A percentile compares a stretch with the other conserved stretches of the same genome.
phyloP scores from a whole-genome alignment of 2,113 vertebrate genomes.

The Austrofundulus limnaeus region DNA sequence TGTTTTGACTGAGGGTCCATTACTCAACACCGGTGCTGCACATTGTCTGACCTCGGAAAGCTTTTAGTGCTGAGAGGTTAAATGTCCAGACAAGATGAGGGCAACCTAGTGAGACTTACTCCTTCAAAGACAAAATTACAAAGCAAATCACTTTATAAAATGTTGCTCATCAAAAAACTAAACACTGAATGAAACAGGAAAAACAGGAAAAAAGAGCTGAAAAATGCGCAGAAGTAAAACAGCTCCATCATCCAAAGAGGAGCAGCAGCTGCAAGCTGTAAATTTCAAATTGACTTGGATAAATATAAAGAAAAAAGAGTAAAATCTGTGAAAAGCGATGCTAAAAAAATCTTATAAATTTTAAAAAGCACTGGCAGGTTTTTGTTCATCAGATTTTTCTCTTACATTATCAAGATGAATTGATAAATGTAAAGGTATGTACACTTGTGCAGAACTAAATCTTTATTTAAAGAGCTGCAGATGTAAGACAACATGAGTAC shows the following conservation, averaged over 20 bases:
- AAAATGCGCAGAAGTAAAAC: constrained; percentile 37
- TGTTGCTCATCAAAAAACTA: neutral
- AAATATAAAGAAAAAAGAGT: constrained; percentile 17
- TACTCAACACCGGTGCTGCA: constrained; percentile 66
- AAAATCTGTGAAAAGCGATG: constrained; percentile 26
- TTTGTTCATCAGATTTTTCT: constrained; percentile 52
- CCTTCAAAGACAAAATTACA: neutral
- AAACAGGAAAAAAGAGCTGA: constrained; percentile 7
- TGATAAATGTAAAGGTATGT: constrained; percentile 41
- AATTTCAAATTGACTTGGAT: constrained; percentile 44
- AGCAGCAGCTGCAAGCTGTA: constrained; percentile 59
- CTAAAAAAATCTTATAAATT: constrained; percentile 47
- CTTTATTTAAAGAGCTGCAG: constrained; percentile 20
- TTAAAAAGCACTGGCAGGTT: constrained; percentile 36
- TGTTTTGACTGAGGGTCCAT: constrained; percentile 74
- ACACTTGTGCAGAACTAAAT: neutral
- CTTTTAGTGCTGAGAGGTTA: constrained; percentile 76
- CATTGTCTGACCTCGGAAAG: constrained; percentile 71
- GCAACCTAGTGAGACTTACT: constrained; percentile 29
- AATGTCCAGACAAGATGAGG: constrained; percentile 70
- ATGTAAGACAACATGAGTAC: constrained; percentile 19
- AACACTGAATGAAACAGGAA: neutral
- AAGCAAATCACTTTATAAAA: constrained; percentile 23
- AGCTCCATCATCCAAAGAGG: constrained; percentile 50
- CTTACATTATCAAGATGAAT: constrained; percentile 56